Base-by-base conservation (phyloP, 2,797 vertebrate species). In the Amphiprion clarkii region DNA sequence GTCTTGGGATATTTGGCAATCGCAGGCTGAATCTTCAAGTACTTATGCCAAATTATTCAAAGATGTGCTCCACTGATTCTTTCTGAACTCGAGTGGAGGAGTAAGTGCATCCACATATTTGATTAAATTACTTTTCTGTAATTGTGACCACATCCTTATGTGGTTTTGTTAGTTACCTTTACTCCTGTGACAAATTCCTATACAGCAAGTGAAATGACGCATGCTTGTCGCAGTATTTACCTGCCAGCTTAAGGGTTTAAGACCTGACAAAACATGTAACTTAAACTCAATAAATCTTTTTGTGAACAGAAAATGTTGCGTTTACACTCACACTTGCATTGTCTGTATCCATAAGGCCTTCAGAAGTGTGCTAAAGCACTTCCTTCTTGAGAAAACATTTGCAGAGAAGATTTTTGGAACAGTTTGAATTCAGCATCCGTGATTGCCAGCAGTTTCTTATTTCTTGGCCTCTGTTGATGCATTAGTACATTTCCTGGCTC, bases 21-120 rank as follows among this genome's bases (percentile, higher is more conserved):
- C 64, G 55, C 14, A 63, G 40, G 56, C 19, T 39, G 39, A 39
- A 33, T 57, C 71, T 77, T 80, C 67, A 56, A 78, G 74, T 51
- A 57, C n/a, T 11, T 60, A 12, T 16, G 58, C 49, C 27, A 67
- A 21, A 59, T 71, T 71, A 54, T 66, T 79, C 63, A 67, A 21
- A 79, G 71, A 71, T 57, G 40, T 66, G 55, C 53, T 71, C 16
- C 33, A 48, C 58, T 69, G 64, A 70, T 73, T 70, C 23, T 51
- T 39, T 48, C 33, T 27, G 48, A 65, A 44, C 44, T 39, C 53
- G 40, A 49, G 60, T 78, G 65, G 48, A 58, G 51, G 58, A 57
- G 65, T 65, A 57, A 17, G 33, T 36, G 33, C 9, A 36, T 36
- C 33, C 9, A 36, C 33, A 36, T 9, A 36, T 36, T 36, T 10